Evolutionary conservation across 2,113 vertebrate species (phyloP), one percentile per base, ranked within the genome.

Genomic region (Centropus bengalensis): DNA sequence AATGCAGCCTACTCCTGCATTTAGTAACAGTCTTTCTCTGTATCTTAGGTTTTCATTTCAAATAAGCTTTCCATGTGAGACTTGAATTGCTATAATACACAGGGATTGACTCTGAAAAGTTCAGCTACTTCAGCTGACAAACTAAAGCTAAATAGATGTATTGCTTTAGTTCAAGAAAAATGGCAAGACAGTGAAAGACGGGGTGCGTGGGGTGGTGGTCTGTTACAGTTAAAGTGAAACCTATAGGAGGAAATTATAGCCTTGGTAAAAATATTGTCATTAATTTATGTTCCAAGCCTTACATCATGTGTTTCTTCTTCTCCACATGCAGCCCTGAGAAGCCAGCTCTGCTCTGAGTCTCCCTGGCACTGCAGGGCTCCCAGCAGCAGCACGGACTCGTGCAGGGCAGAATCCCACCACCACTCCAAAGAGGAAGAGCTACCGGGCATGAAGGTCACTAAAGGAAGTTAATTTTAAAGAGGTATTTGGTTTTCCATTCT

Each of bases 321-420:
- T 45, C 19, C 2, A 0, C 45, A 23, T 0, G 0, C 49, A 76
- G 21, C 54, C 40, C 40, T 27, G 42, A 47, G 60, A 32, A 82
- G 30, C 14, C 7, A 10, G 23, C 13, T 67, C 33, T 0, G 2
- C 59, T 54, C 47, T 20, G 60, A 69, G 47, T 16, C 6, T 47
- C 15, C 36, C 32, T 0, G 1, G 80, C 2, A 2, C 33, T 32
- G 18, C 42, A 16, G 21, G 12, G 28, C 32, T 60, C 42, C 70
- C 26, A 27, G 52, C 33, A 32, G 38, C 20, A 2, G 30, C 2
- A 0, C 1, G 1, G 33, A 17, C 42, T 70, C 20, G 40, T 40
- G 28, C 28, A 44, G 45, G 2, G 1, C 27, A 19, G 2, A n/a
- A 63, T 66, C 40, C 67, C 58, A 66, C 49, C 38, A 14, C 52